These are phyloP conservation scores for Meriones unguiculatus DNA, from an alignment of 2,113 vertebrate species.

Conservation along the genomic window DNA sequence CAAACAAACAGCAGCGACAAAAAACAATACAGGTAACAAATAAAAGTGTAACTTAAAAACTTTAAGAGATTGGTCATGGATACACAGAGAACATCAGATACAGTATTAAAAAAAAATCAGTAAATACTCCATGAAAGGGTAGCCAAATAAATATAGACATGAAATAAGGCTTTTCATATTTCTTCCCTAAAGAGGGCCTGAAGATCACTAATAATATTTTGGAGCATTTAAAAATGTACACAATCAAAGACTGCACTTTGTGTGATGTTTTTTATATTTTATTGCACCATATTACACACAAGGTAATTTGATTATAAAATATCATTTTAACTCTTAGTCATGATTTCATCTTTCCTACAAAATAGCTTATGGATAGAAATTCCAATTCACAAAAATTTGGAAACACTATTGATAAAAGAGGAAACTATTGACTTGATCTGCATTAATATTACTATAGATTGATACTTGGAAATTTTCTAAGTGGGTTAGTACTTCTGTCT, in stretches of 20 bases:
- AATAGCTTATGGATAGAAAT: slow-evolving; percentile 29
- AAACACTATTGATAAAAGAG: slow-evolving; percentile 11
- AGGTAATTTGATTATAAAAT: slow-evolving; percentile 36
- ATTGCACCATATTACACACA: slow-evolving; percentile 29
- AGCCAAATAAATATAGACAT: background rate
- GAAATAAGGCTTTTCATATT: background rate
- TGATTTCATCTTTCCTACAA: slow-evolving; percentile 43
- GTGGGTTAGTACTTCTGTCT: slow-evolving; percentile 28
- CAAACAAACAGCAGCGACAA: background rate
- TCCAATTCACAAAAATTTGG: background rate
- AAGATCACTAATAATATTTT: background rate
- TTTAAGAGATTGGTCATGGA: background rate
- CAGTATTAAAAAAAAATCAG: background rate
- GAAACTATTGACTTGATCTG: slow-evolving; percentile 28
- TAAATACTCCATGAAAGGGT: background rate
- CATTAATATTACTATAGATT: slow-evolving; percentile 32
- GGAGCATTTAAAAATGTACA: background rate
- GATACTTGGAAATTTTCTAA: slow-evolving; percentile 17
- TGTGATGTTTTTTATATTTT: slow-evolving; percentile 17
- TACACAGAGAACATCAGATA: background rate
- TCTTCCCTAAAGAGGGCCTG: background rate
- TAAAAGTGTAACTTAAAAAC: background rate
- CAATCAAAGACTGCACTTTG: background rate
- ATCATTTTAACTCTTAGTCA: slow-evolving; percentile 51
- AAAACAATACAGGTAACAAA: background rate